Evolutionary conservation across 2,888 invertebrate genomes (phyloP), one percentile per base, ranked within the genome.

Genomic region (Napeogenes sylphis): DNA sequence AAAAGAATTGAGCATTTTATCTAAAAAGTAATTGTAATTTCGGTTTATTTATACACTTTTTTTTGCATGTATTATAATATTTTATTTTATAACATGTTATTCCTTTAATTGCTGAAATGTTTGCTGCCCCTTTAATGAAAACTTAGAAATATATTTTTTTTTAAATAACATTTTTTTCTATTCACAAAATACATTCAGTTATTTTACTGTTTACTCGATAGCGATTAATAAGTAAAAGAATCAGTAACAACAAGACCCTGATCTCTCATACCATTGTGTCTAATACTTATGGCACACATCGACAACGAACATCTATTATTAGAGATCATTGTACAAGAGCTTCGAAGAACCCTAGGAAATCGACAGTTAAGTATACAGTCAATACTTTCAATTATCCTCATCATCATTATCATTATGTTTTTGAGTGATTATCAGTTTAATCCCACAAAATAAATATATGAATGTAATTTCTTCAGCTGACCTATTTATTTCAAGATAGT

Each of bases 191-290:
- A 70, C 65, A 58, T 66, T 38, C 59, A 66, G 63, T 66, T 55
- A 62, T 66, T 68, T 64, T 63, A 68, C 70, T 65, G 63, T 67
- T 63, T 62, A 63, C 66, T 69, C 68, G 64, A 67, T 67, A 68
- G 67, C 66, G 66, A 71, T 71, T 70, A 75, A 74, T 71, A 71
- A 73, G 74, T 76, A 76, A 78, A 82, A 83, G 85, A 83, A 85
- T 85, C 84, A 82, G 80, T 73, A 74, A 81, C 79, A 79, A 73
- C 75, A 75, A 72, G 76, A 77, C 79, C 79, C 79, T 78, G 75
- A 78, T 73, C 76, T 72, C 75, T 78, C 75, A 75, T 76, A 68
- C 58, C 69, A 80, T 84, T 85, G 83, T 82, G 76, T 69, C 59
- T 73, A 81, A 79, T 82, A 75, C 51, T 62, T 55, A 58, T 67